Evolutionary conservation across 2,797 vertebrate species (phyloP), one percentile per base, ranked within the genome.

Genomic region (Molossus molossus): DNA sequence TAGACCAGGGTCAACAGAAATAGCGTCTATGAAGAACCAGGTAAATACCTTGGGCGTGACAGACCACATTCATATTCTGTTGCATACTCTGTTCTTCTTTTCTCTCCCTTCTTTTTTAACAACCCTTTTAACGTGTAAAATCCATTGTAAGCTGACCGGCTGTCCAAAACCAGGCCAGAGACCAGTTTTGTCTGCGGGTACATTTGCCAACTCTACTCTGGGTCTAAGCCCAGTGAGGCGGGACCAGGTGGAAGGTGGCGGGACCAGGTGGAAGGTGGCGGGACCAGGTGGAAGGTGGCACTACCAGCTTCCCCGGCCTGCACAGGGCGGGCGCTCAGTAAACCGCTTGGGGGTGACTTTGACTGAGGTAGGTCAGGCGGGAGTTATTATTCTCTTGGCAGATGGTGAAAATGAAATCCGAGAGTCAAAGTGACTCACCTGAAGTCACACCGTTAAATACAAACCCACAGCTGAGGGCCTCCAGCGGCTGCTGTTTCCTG

Each of bases 321-420:
- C 57, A 62, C 2, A 15, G 0, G 40, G 37, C 21, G 53, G 21
- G 5, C 37, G 3, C 65, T 96, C 77, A 8, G 0, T 53, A 76
- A 45, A 21, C 13, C 58, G 69, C 21, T 69, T 53, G 37, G 27
- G 21, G 53, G 15, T 83, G 45, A 60, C 75, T 48, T 72, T 81
- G 82, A 45, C 60, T 45, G 55, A 92, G 91, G 55, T 67, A 67
- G 17, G 20, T 65, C 65, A 72, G 62, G 29, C 14, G 67, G 20
- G 33, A 72, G 90, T 91, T 89, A 64, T 96, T 73, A 62, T 77
- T 91, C 65, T 60, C 20, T 14, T 81, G 76, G 62, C 1, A 50
- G 48, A 45, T 48, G 20, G 69, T 60, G 92, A 76, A 88, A 94
- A 82, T 83, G 67, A 96, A 64, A 89, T 83, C 45, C 76, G 21